Evolutionary conservation across 2,797 vertebrate species (phyloP).

Genomic region (Macropodus opercularis): DNA sequence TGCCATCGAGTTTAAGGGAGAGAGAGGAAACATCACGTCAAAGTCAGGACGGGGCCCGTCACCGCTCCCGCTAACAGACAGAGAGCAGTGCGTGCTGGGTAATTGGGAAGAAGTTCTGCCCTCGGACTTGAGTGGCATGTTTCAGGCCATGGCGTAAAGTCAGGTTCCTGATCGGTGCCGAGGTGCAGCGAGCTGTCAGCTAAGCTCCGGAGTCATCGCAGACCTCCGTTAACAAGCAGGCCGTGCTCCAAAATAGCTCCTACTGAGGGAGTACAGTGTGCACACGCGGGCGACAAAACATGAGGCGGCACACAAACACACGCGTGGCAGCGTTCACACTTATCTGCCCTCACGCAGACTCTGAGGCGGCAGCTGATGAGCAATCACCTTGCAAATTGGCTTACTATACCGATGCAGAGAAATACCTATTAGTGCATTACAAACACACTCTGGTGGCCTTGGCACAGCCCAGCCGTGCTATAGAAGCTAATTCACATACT

Average conservation of each 20-base stretch:
- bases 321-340: neutral
- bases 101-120: conserved; percentile 63
- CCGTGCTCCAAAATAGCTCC: conserved; percentile 11
- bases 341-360: neutral
- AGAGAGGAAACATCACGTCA: conserved; percentile 22
- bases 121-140: conserved; percentile 50
- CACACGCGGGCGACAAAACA: conserved; percentile 3
- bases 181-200: conserved; percentile 47
- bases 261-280: neutral
- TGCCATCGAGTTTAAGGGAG: conserved; percentile 7
- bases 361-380: conserved; percentile 32
- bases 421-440: conserved; percentile 45
- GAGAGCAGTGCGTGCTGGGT: conserved; percentile 40
- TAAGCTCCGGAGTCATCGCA: conserved; percentile 42
- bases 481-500: conserved; percentile 30
- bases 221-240: conserved; percentile 42
- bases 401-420: conserved; percentile 21
- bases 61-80: conserved; percentile 42
- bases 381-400: conserved; percentile 52
- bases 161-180: conserved; percentile 43
- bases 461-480: conserved; percentile 2
- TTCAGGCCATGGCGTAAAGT: conserved; percentile 26
- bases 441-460: conserved; percentile 27
- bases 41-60: conserved; percentile 42
- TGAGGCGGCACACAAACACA: neutral